Base-by-base conservation (phyloP, 2,113 vertebrate species). In the Passer montanus region DNA sequence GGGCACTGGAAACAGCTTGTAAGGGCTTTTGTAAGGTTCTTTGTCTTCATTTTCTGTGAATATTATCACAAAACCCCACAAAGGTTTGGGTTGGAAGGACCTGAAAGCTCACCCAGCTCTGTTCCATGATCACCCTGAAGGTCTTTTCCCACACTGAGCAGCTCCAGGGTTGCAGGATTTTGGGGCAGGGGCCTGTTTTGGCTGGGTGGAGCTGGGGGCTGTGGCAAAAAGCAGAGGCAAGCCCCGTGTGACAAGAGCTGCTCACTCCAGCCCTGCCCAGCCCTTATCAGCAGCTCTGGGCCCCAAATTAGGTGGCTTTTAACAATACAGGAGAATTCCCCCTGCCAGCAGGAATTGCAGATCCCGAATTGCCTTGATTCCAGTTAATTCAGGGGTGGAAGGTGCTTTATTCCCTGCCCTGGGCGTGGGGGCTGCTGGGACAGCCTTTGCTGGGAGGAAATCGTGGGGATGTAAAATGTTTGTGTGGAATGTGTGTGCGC, bases 401-500 rank as follows among this genome's bases (percentile, higher is more conserved):
- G 62, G 39, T 5, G 62, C 33, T 60, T 66, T 46, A 1, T 50
- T 24, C 13, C 28, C 44, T n/a, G 49, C 31, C 2, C 31, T 9
- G 52, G 22, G 59, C 2, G 1, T 13, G 26, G 58, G 16, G 6
- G 10, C 41, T 52, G 31, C 28, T 33, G 49, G 31, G 53, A 3
- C 3, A 9, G 80, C 41, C 2, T 39, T 55, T 33, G 39, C 49
- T 31, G 46, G 33, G 4, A 33, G 19, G 18, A 17, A 26, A 15
- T 2, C 11, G 0, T 13, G 10, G 23, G 46, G 46, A 3, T 39
- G 0, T 20, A 7, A 37, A 15, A 8, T 1, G 11, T 4, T 11
- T 5, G 27, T 10, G 0, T n/a, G 33, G 9, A 12, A 46, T 20
- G 37, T 9, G 37, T 7, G 37, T 17, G 60, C 2, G 2, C 4